Evolutionary conservation across 1,140 invertebrate genomes (phyloP).

Genomic region (Pseudoatta argentina): DNA sequence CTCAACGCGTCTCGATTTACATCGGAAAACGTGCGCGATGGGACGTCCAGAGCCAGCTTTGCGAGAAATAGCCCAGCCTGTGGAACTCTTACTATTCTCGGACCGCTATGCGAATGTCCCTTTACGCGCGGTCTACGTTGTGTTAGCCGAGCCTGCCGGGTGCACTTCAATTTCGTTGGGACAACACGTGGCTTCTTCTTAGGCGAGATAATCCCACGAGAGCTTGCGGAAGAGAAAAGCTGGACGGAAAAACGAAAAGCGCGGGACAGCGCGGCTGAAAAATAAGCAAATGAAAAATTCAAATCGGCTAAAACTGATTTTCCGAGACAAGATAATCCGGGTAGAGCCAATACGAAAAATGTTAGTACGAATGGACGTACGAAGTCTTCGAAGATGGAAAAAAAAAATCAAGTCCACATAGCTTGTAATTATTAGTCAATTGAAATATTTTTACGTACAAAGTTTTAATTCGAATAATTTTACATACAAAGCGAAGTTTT

Average conservation of each 20-base stretch:
- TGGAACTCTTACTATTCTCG: slow-evolving; percentile 36
- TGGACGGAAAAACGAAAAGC: slow-evolving; percentile 6
- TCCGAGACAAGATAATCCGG: slow-evolving; percentile 17
- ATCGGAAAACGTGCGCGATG: slow-evolving; percentile 43
- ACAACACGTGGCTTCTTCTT: slow-evolving; percentile 70
- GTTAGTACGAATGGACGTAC: background rate
- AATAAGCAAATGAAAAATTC: slow-evolving; percentile 56
- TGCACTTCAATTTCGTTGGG: slow-evolving; percentile 74
- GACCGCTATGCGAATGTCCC: slow-evolving; percentile 48
- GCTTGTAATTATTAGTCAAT: slow-evolving; percentile 18
- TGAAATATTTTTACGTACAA: slow-evolving; percentile 11
- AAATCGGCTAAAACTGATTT: slow-evolving; percentile 45
- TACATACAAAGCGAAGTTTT: background rate
- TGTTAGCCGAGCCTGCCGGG: slow-evolving; percentile 60
- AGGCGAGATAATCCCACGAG: slow-evolving; percentile 38
- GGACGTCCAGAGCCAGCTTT: slow-evolving; percentile 19
- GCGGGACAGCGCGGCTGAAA: background rate
- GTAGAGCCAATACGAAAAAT: slow-evolving; percentile 19
- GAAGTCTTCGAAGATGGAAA: background rate
- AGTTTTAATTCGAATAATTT: slow-evolving; percentile 7
- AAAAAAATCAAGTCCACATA: background rate
- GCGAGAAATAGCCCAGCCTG: slow-evolving; percentile 58
- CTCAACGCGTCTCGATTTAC: slow-evolving; percentile 61
- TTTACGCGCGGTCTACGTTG: slow-evolving; percentile 44
- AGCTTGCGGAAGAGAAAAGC: slow-evolving; percentile 32